Percentiles rank a stretch among this genome's conserved stretches.
Conservation (phyloP, 2,113 vertebrate species). For the Tyto alba region DNA sequence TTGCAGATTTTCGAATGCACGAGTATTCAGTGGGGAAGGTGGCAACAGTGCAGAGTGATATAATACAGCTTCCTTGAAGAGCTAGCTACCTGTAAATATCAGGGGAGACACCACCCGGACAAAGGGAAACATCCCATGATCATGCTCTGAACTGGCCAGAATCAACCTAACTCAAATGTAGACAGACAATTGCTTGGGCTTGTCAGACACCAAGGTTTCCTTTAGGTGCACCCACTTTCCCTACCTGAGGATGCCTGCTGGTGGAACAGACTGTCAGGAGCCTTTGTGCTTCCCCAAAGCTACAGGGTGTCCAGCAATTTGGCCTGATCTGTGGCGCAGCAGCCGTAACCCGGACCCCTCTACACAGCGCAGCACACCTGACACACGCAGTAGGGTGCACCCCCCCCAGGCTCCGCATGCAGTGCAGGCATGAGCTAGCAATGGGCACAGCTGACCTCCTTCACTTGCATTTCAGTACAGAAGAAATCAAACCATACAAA, state of each 20-base stretch:
- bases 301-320: neutral
- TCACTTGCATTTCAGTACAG: neutral
- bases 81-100: neutral
- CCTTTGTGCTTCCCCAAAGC: neutral
- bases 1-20: neutral
- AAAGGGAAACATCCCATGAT: neutral
- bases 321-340: neutral
- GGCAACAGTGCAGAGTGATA: neutral
- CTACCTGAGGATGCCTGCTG: neutral
- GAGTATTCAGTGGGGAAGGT: neutral
- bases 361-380: neutral
- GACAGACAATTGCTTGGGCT: neutral
- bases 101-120: neutral
- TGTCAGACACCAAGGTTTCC: neutral
- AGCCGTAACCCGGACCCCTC: neutral
- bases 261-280: neutral
- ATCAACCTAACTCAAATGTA: neutral
- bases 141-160: neutral
- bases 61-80: neutral
- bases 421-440: neutral
- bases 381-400: neutral
- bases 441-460: neutral
- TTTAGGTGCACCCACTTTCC: neutral
- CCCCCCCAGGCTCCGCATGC: accelerated
- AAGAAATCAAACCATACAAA: neutral